A percentile compares a stretch with the other conserved stretches of the same genome.
Evolutionary conservation across 2,888 invertebrate genomes (phyloP).

Genomic region (Prionchulus punctatus): DNA sequence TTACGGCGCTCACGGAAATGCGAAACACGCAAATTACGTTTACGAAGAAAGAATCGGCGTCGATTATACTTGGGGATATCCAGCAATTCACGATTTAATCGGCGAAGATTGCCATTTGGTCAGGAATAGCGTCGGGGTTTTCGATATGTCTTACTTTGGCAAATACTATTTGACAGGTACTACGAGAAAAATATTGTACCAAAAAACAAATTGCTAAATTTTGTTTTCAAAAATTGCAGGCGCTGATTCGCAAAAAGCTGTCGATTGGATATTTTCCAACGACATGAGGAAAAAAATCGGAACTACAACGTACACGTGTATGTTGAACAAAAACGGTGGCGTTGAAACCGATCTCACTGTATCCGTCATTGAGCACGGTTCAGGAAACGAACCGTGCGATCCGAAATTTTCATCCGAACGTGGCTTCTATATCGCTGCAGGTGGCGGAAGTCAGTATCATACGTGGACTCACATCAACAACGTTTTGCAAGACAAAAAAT

Average conservation of each 20-base stretch:
- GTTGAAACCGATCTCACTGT: slow-evolving; percentile 72
- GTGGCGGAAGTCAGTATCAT: too few species aligned
- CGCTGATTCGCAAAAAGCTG: slow-evolving; percentile 61
- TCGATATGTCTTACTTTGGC: slow-evolving; percentile 67
- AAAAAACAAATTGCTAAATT: too few species aligned
- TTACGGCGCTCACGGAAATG: slow-evolving; percentile 59
- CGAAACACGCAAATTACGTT: slow-evolving; percentile 47
- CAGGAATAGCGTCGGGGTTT: slow-evolving; percentile 76
- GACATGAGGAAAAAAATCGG: slow-evolving; percentile 44
- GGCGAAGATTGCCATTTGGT: slow-evolving; percentile 43
- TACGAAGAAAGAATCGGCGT: slow-evolving; percentile 55
- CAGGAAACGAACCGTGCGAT: too few species aligned
- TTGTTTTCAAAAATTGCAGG: too few species aligned
- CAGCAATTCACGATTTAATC: slow-evolving; percentile 61
- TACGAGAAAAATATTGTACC: too few species aligned
- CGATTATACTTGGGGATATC: slow-evolving; percentile 64
- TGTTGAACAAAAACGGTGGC: slow-evolving; percentile 61
- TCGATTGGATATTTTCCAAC: slow-evolving; percentile 65
- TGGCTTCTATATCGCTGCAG: too few species aligned
- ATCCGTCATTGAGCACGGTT: slow-evolving; percentile 39
- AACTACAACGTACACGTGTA: slow-evolving; percentile 56
- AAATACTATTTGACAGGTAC: too few species aligned
- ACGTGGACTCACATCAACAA: too few species aligned
- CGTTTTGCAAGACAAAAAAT: too few species aligned
- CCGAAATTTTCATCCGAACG: too few species aligned